phyloP scores from a whole-genome alignment of 2,797 vertebrate species.

The Staurois parvus region DNA sequence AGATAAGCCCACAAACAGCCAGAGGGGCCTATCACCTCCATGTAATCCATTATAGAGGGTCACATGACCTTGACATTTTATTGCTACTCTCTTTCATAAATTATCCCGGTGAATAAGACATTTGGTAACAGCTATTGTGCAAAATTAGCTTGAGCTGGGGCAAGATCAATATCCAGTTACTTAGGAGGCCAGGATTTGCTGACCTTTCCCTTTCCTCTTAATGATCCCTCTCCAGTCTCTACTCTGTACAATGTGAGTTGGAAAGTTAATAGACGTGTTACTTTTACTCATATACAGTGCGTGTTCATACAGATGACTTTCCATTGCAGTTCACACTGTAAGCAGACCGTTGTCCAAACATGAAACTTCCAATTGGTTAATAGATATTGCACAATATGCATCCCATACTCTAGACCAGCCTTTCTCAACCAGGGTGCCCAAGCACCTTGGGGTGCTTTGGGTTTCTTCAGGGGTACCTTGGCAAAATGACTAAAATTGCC shows the following conservation, averaged over 20 bases:
- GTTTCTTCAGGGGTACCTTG: no score
- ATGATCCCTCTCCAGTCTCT: not conserved
- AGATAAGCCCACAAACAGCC: slow-evolving; percentile 2
- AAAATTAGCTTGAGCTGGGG: not conserved
- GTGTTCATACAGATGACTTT: not conserved
- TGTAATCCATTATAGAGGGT: not conserved
- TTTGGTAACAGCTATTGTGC: slow-evolving; percentile 25
- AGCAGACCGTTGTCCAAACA: no score
- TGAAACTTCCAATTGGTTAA: no score
- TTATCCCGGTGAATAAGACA: slow-evolving; percentile 21
- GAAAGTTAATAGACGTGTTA: not conserved
- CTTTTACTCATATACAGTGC: not conserved
- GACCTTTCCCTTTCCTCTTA: slow-evolving; percentile 10
- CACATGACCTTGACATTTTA: not conserved
- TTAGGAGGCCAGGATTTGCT: slow-evolving; percentile 11
- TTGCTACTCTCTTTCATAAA: slow-evolving; percentile 20
- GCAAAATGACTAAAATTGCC: no score
- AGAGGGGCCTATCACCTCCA: not conserved
- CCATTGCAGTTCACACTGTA: no score
- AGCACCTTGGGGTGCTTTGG: no score
- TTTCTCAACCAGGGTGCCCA: no score
- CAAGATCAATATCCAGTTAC: slow-evolving; percentile 43
- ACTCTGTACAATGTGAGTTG: not conserved
- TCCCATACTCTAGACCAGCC: no score
- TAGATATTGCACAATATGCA: no score